phyloP scores from a whole-genome alignment of 2,113 vertebrate species.

The Bombycilla garrulus region DNA sequence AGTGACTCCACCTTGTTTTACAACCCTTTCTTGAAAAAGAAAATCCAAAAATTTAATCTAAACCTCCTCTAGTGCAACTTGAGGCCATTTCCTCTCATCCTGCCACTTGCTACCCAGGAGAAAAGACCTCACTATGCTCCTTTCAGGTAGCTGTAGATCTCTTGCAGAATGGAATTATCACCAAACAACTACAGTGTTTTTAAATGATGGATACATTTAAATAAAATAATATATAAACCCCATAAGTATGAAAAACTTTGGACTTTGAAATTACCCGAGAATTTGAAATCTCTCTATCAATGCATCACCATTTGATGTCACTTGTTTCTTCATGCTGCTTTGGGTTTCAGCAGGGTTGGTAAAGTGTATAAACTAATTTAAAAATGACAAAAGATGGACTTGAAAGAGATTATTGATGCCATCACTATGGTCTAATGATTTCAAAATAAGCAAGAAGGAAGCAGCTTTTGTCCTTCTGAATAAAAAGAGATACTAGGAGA shows the following conservation, averaged over 20 bases:
- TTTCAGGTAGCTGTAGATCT: background rate
- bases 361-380: background rate
- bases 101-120: background rate
- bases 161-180: background rate
- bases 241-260: background rate
- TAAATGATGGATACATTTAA: background rate
- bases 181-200: background rate
- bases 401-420: background rate
- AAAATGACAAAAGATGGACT: background rate
- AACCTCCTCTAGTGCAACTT: background rate
- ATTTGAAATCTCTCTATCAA: background rate
- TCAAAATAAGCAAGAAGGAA: background rate
- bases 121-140: background rate
- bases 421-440: background rate
- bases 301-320: background rate
- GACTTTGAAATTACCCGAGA: background rate
- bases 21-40: background rate
- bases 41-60: background rate
- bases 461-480: background rate
- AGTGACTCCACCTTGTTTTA: background rate
- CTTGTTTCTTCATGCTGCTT: background rate
- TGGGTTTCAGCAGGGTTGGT: background rate
- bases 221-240: background rate
- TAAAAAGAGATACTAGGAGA: background rate
- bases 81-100: background rate